Evolutionary conservation across 2,113 vertebrate species (phyloP).

Genomic region (Sebastes schlegelii): DNA sequence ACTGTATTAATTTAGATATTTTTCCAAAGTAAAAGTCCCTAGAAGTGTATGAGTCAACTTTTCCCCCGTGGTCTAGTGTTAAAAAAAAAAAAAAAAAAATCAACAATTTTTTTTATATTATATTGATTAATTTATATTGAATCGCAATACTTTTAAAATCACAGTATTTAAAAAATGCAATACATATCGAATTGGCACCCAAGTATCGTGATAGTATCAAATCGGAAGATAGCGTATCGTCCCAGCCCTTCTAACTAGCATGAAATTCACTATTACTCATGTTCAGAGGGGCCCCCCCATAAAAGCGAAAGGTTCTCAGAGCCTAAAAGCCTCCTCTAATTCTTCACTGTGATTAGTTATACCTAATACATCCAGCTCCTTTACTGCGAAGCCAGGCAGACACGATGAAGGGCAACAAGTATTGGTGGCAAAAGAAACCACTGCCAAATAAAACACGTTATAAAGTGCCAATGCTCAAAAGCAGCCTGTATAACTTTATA

Average conservation of each 20-base stretch:
- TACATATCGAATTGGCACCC: too few species aligned
- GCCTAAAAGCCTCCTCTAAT: slow-evolving; percentile 45
- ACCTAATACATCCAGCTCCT: slow-evolving; percentile 51
- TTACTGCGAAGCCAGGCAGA: slow-evolving; percentile 62
- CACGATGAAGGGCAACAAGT: slow-evolving; percentile 37
- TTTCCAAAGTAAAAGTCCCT: too few species aligned
- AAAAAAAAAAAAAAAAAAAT: too few species aligned
- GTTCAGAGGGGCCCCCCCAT: slow-evolving; percentile 59
- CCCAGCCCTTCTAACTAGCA: slow-evolving; percentile 27
- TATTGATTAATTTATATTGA: too few species aligned
- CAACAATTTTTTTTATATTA: too few species aligned
- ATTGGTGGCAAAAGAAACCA: slow-evolving; percentile 50
- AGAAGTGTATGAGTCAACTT: too few species aligned
- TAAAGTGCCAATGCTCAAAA: slow-evolving; percentile 58
- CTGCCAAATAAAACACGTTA: slow-evolving; percentile 55
- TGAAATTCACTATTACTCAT: slow-evolving; percentile 76
- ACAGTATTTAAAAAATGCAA: too few species aligned
- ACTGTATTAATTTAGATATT: too few species aligned
- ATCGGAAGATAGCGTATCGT: too few species aligned
- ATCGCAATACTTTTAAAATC: too few species aligned
- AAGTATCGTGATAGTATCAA: too few species aligned
- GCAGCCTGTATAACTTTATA: slow-evolving; percentile 54
- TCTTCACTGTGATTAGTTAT: slow-evolving; percentile 58
- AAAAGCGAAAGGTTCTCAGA: slow-evolving; percentile 34
- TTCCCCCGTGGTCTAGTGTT: too few species aligned